phyloP scores from a whole-genome alignment of 1,140 invertebrate genomes.

The Bombus superbus region DNA sequence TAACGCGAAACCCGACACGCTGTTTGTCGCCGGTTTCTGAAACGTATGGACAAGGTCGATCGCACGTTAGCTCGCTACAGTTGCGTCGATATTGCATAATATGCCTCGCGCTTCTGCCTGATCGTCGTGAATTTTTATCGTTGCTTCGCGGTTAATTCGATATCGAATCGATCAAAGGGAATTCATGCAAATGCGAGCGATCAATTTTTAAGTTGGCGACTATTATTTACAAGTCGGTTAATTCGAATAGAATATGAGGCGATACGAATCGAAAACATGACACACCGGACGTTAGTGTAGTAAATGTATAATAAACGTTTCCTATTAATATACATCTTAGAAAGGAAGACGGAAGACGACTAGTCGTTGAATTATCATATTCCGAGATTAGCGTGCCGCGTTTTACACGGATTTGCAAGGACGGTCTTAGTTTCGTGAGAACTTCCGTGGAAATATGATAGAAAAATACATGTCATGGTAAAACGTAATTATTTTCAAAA shows the following conservation, averaged over 20 bases:
- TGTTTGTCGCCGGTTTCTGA: conserved; percentile 44
- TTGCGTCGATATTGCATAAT: conserved; percentile 40
- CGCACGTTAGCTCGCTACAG: conserved; percentile 11
- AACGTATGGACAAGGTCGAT: conserved; percentile 42
- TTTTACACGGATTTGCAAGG: background rate
- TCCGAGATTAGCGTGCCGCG: background rate
- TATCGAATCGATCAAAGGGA: too few species aligned
- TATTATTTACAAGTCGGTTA: background rate
- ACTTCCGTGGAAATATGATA: background rate
- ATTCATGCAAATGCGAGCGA: background rate
- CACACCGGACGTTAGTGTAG: too few species aligned
- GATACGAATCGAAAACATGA: background rate
- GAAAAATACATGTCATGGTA: background rate
- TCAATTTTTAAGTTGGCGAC: background rate
- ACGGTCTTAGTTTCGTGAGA: background rate
- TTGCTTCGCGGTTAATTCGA: background rate
- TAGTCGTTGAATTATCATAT: background rate
- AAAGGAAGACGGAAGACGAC: conserved; percentile 17
- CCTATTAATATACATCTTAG: background rate
- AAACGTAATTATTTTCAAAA: background rate
- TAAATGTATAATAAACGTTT: background rate
- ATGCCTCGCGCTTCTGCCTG: background rate
- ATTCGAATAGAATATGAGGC: background rate
- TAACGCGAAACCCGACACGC: conserved; percentile 44
- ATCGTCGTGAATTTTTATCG: background rate